Base-by-base conservation (phyloP, 2,797 vertebrate species). In the Chanos chanos region DNA sequence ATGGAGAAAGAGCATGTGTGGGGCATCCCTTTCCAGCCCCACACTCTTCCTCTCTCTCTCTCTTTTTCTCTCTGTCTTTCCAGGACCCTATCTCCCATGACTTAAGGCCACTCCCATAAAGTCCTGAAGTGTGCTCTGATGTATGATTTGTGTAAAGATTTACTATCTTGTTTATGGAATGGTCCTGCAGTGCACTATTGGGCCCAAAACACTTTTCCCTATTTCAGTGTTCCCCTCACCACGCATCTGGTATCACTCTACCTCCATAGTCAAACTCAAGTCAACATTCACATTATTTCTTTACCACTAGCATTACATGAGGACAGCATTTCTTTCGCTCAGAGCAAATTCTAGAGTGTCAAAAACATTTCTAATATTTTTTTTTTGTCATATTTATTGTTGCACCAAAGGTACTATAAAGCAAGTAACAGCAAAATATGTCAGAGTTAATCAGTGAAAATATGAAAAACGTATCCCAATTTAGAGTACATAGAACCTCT, bases 1-100 rank as follows among this genome's bases (percentile, higher is more conserved):
- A 73, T 74, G 78, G 74, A 75, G 73, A 77, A 64, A 75, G 77
- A 85, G 74, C 83, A 84, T 86, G 80, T 83, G 83, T 82, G 76
- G 68, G 81, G 79, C 77, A 72, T 64, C 80, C 82, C 68, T 63
- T 59, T 49, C 31, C 41, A 48, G 45, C 43, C 36, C 37, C n/a
- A 10, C 22, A 36, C 18, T 43, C 36, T 39, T 10, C 51, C 43
- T 28, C 27, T 48, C 7, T 31, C 16, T 41, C 21, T 24, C 33
- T 54, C 43, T 5, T 22, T 52, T 41, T 54, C 47, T 37, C 6
- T 22, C 12, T 12, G 16, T 30, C 6, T 36, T 54, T 40, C 54
- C 18, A 22, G 5, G 25, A 7, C 37, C 37, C 51, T 37, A 43
- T n/a, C 9, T 64, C 44, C 34, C 34, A 40, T 34, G 44, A 48